phyloP scores from a whole-genome alignment of 2,113 vertebrate genomes.

The Tiliqua scincoides region DNA sequence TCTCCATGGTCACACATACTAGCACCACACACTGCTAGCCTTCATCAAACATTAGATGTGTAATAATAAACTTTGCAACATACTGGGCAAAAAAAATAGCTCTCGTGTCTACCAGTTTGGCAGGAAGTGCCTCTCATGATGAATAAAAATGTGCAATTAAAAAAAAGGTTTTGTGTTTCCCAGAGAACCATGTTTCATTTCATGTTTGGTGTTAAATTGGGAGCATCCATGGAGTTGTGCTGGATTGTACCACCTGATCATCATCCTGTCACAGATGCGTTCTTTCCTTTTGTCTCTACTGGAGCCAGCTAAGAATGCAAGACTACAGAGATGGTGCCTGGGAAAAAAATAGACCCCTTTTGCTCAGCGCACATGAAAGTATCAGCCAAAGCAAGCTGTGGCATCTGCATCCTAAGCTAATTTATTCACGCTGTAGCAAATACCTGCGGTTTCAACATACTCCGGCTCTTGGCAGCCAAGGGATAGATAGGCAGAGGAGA shows the following conservation, averaged over 20 bases:
- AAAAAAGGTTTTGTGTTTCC: conserved; percentile 51
- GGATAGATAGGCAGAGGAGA: not conserved
- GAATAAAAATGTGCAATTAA: conserved; percentile 6
- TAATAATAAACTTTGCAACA: conserved; percentile 55
- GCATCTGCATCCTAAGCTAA: not conserved
- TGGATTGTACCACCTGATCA: not conserved
- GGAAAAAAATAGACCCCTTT: not conserved
- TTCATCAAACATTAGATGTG: conserved; percentile 69
- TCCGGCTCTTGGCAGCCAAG: not conserved
- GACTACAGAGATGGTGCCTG: not conserved
- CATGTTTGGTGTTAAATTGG: conserved; percentile 8
- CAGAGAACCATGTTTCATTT: conserved; percentile 49
- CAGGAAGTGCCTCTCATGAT: not conserved
- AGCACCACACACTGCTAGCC: conserved; percentile 59
- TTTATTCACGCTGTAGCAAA: not conserved
- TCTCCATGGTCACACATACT: not conserved
- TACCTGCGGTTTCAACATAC: conserved; percentile 12
- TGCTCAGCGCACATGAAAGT: not conserved
- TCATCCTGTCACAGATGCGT: accelerated
- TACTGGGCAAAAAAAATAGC: conserved; percentile 51
- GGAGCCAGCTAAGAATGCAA: not conserved
- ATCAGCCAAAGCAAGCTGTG: not conserved
- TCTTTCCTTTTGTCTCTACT: not conserved
- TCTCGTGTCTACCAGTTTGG: conserved; percentile 47
- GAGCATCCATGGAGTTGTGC: not conserved